Base-by-base conservation (phyloP, 2,113 vertebrate genomes). In the Lophochroa leadbeateri region DNA sequence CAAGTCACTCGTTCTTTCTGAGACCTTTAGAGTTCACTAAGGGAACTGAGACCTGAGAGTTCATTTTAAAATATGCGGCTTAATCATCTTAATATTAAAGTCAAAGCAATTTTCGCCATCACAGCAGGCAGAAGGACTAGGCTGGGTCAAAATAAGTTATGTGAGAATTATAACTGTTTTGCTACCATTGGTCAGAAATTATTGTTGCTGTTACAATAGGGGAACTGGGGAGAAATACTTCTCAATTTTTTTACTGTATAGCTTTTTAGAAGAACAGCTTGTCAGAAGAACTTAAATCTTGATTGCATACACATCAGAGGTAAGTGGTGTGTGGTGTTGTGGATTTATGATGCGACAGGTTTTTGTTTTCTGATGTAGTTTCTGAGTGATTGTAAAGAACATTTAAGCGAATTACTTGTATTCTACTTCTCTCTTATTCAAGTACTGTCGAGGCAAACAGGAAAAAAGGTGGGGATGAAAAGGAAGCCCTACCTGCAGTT, bases 221-320 rank as follows among this genome's bases (percentile, higher is more conserved):
- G 17, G 18, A 52, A 50, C 9, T 33, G 35, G 52, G 37, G 43
- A 72, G 41, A 52, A 90, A 79, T 52, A 25, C 7, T 8, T 37
- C 46, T 47, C 2, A 0, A 2, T 53, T 53, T 50, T 57, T 44
- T 10, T 33, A 28, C 37, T 46, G 5, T 17, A 2, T 49, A 14
- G 33, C 9, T 58, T 70, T 82, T 82, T 70, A 49, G 16, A 35
- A 58, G 41, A 49, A 21, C 4, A 46, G 14, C 31, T 69, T 9
- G 33, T 79, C 6, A 49, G 55, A 69, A 87, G 33, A 79, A 15
- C 31, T 67, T 50, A 10, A 4, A 19, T 69, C 20, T 55, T 78
- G 33, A 33, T 71, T 29, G 12, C 14, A 25, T 31, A 17, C 35
- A 55, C 2, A 0, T 29, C 13, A 29, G 53, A 81, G n/a, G 16